These are phyloP conservation scores for Sarcophaga variegata DNA, from an alignment of 2,888 invertebrate species.

Conservation along the genomic window DNA sequence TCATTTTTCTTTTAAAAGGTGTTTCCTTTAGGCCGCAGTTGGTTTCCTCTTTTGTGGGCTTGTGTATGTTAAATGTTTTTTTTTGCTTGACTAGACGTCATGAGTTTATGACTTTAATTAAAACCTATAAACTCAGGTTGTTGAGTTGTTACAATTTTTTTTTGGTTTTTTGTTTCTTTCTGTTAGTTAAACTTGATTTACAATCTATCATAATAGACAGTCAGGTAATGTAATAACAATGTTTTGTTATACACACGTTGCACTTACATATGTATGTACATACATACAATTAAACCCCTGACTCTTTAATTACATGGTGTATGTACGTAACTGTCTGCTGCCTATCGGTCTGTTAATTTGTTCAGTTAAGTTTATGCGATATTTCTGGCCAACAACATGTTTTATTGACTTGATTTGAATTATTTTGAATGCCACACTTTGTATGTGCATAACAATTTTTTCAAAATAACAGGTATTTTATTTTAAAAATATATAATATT, in stretches of 20 bases:
- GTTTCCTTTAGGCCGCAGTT: not conserved
- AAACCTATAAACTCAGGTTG: conserved; percentile 3
- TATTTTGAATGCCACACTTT: conserved; percentile 44
- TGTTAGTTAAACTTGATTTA: conserved; percentile 14
- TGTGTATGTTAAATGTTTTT: not conserved
- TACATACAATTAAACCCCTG: not conserved
- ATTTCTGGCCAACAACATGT: not conserved
- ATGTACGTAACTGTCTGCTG: not conserved
- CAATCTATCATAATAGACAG: conserved; percentile 32
- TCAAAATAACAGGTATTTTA: conserved; percentile 4
- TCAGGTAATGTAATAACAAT: conserved; percentile 39
- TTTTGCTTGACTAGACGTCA: not conserved
- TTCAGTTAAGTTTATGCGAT: not conserved
- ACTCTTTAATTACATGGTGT: not conserved
- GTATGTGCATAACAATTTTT: conserved; percentile 26
- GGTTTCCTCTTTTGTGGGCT: not conserved
- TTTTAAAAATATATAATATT: no score
- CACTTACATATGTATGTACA: not conserved
- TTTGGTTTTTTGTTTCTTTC: not conserved
- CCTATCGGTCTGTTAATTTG: not conserved
- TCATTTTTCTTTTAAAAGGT: not conserved
- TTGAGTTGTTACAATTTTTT: conserved; percentile 4
- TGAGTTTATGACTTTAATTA: not conserved
- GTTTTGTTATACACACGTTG: not conserved
- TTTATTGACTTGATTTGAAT: conserved; percentile 12